These are phyloP conservation scores for Fopius arisanus DNA, from an alignment of 1,140 invertebrate genomes.

Conservation along the genomic window DNA sequence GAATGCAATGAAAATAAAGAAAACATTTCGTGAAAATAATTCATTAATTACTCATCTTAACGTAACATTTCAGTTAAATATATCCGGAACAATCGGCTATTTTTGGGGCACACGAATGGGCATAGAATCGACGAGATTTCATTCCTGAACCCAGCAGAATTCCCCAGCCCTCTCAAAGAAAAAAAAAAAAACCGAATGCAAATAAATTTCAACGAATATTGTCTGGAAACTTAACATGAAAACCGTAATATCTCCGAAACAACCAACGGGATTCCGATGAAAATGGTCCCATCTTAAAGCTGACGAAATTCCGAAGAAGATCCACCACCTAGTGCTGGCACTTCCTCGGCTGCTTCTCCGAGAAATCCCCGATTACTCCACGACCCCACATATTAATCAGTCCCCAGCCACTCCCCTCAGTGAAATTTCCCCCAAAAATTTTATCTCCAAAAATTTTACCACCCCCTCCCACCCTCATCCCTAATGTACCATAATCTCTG, in stretches of 20 bases:
- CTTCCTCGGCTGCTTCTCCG: too few relatives aligned
- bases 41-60: background rate
- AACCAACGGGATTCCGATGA: background rate
- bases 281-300: background rate
- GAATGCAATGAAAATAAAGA: conserved; percentile 1
- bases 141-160: too few relatives aligned
- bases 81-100: background rate
- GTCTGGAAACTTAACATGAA: background rate
- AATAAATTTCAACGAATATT: background rate
- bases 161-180: too few relatives aligned
- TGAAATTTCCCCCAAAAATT: too few relatives aligned
- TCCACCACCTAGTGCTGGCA: background rate
- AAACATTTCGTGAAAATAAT: background rate
- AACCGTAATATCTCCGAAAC: background rate
- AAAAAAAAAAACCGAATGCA: background rate
- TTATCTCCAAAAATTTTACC: too few relatives aligned
- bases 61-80: background rate
- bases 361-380: background rate
- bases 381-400: background rate
- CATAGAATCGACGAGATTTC: too few relatives aligned
- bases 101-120: background rate
- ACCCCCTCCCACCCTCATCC: background rate
- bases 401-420: too few relatives aligned
- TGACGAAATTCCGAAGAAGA: background rate
- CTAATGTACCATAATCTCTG: conserved; percentile 12